Evolutionary conservation across 2,113 vertebrate species (phyloP), one percentile per base, ranked within the genome.

Genomic region (Plestiodon gilberti): DNA sequence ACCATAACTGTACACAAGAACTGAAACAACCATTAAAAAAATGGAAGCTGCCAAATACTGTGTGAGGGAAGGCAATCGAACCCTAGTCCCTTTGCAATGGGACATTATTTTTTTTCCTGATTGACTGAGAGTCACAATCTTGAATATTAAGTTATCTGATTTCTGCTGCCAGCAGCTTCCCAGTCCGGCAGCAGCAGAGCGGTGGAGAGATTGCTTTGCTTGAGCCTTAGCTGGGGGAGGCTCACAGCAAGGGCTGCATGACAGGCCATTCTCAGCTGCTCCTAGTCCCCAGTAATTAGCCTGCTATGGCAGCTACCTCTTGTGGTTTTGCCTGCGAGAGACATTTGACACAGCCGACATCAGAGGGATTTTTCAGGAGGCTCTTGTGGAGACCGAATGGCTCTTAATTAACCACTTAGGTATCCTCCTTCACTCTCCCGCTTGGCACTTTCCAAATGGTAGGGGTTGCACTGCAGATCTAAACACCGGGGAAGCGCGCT

Each of bases 391-490:
- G 96, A 97, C 98, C 97, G 98, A 98, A 98, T 97, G 98, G 98
- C 98, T 98, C 98, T 98, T 99, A 99, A 99, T 99, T 99, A 99
- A 99, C 98, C 99, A 99, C 98, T 99, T 99, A 99, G 98, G 98
- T 99, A 97, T 97, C 97, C 97, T 97, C 97, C 90, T 97, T 97
- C 97, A 95, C 97, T 97, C 96, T 96, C 95, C 97, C 96, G 97
- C 97, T 95, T 97, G 96, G 97, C 97, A 96, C 97, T 97, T 97
- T 98, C 98, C 98, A 98, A 98, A 98, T 98, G 98, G 97, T 97
- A 95, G 97, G 97, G 98, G 97, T 96, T 97, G 97, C 96, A 95
- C 97, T 94, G 96, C 87, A 96, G 97, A 97, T 98, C 98, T 98
- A 98, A 98, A 98, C 98, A 98, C 98, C 95, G 95, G 98, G 98